Evolutionary conservation across 2,888 invertebrate genomes (phyloP).

Genomic region (Drosophila limbata): DNA sequence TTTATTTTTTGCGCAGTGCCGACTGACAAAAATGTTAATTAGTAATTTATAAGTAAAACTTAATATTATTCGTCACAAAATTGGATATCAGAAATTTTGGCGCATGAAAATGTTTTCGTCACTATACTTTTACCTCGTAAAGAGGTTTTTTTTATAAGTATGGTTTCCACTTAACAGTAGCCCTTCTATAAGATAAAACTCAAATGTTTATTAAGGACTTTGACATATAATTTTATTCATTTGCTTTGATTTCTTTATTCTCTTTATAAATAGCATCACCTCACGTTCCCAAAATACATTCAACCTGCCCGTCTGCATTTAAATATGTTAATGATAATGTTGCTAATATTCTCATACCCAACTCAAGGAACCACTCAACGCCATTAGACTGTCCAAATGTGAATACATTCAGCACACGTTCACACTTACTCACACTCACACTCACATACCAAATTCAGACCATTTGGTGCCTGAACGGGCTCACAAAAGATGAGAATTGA

Average conservation of each 20-base stretch:
- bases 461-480: conserved; percentile 44
- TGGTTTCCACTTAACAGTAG: too few relatives aligned
- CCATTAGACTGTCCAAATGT: conserved; percentile 62
- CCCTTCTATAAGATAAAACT: not conserved
- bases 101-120: too few relatives aligned
- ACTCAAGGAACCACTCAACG: conserved; percentile 51
- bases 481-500: conserved; percentile 57
- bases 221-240: conserved; percentile 1
- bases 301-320: conserved; percentile 44
- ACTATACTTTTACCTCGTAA: too few relatives aligned
- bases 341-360: conserved; percentile 65
- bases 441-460: conserved; percentile 36
- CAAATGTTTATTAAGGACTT: conserved; percentile 3
- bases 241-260: conserved; percentile 28
- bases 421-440: not conserved
- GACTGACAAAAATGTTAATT: too few relatives aligned
- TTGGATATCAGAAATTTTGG: too few relatives aligned
- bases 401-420: conserved; percentile 12
- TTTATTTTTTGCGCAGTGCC: too few relatives aligned
- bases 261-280: conserved; percentile 18
- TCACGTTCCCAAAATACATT: conserved; percentile 26
- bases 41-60: too few relatives aligned
- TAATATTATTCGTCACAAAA: too few relatives aligned
- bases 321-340: conserved; percentile 78
- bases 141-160: too few relatives aligned